Conservation (phyloP, 2,888 invertebrate species). For the Rhagonycha lutea region DNA sequence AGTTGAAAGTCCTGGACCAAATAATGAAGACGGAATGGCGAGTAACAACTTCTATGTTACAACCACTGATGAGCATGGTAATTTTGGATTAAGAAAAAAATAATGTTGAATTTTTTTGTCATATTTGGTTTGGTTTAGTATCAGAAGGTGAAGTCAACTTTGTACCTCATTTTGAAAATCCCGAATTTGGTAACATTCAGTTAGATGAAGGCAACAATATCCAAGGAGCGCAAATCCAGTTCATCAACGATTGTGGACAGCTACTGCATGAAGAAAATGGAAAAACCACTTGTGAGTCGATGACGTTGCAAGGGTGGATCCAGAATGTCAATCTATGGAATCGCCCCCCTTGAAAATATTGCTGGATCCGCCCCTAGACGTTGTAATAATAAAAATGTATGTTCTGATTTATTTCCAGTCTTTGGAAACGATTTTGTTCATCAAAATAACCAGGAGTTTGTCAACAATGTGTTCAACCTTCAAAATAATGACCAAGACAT, state of each 20-base stretch:
- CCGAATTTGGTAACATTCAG: background rate
- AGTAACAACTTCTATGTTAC: conserved; percentile 30
- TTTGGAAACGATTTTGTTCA: background rate
- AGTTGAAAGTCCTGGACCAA: conserved; percentile 51
- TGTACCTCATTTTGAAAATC: background rate
- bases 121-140: background rate
- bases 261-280: background rate
- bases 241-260: background rate
- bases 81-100: too few relatives aligned
- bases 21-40: conserved; percentile 29
- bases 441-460: conserved; percentile 20
- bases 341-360: too few relatives aligned
- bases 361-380: too few relatives aligned
- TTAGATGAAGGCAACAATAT: background rate
- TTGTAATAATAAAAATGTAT: background rate
- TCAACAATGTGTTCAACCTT: conserved; percentile 14
- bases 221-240: background rate
- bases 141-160: background rate
- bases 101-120: background rate
- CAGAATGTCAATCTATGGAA: background rate
- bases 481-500: conserved; percentile 14
- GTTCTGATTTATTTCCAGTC: background rate
- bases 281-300: background rate
- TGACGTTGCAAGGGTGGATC: background rate
- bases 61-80: conserved; percentile 13